Base-by-base conservation (phyloP, 1,140 invertebrate genomes). In the Drosophila arizonae region DNA sequence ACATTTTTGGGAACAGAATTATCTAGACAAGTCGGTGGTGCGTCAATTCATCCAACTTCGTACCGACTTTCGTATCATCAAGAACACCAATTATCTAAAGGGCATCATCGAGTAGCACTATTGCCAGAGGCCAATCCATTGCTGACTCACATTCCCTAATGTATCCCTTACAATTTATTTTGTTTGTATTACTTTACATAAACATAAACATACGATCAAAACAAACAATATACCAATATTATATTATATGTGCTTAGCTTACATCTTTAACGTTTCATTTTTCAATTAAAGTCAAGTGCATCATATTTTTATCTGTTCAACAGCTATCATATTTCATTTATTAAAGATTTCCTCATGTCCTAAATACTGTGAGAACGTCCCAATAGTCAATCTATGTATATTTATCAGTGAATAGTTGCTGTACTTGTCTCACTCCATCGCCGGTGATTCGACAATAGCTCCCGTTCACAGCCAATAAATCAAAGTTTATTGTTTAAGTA, bases 1-100 rank as follows among this genome's bases (percentile, higher is more conserved):
- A 85, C 10, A 17, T 17, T 17, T 17, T 17, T 17, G 17, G 21
- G 94, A 94, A 63, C 93, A 98, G 97, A 96, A 95, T 72, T 95
- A 96, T 79, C 91, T 99, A 80, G 98, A 99, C 84, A 95, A 96
- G 67, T 95, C 96, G 0, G 96, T 98, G 70, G 92, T 99, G 9
- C 93, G 96, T 63, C 98, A 96, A 92, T 99, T 99, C 92, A 97
- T 99, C 77, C 97, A 99, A 92, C 93, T 99, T 21, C 94, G 98
- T 68, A 95, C 95, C 10, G 98, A 99, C 78, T 90, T 86, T 71
- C 77, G 84, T 24, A 70, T 86, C 43, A 88, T 91, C 24, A 91
- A 91, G 66, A 91, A 78, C 61, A 90, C 90, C 21, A 91, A 89
- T 52, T 90, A 86, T 72, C 67, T 91, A 15, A 91, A 88, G 73